Base-by-base conservation (phyloP, 92 coral and sea anemone genomes). In the Bergia sp. region DNA sequence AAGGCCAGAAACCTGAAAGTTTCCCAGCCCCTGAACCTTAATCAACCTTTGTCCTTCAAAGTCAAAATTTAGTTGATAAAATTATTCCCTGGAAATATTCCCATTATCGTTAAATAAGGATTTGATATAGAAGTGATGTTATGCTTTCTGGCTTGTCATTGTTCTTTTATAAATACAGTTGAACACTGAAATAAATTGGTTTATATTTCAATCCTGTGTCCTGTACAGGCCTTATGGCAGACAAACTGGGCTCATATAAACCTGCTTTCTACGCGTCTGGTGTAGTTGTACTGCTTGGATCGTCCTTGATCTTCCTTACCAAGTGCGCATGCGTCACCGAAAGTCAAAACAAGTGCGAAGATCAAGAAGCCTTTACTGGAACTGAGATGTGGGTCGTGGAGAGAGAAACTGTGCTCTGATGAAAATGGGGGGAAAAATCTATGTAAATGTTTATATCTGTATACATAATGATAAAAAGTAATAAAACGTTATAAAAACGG, bases 221-320 rank as follows among this genome's bases (percentile, higher is more conserved):
- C 18, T 42, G 18, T 66, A 16, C 73, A 82, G 86, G 86, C 47
- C 41, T 82, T 20, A 66, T 82, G 61, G 86, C 86, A 40, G 86
- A 82, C 40, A 36, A 82, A 53, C n/a, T 82, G 7, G 86, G 86
- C 7, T 82, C 86, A 0, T 82, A 82, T 23, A 9, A 12, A 3
- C 86, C 86, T 65, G 86, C 86, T 1, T 82, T 82, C 76, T 69
- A 83, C 61, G 65, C 78, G 0, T 83, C 87, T 29, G 87, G 87
- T 15, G 61, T 42, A 8, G 44, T 83, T 45, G 71, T 37, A n/a
- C 3, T 83, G 45, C n/a, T 83, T 0, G 87, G 87, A 12, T 77
- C 87, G 21, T 83, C 79, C 42, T 41, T 49, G 43, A 29, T 69
- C 20, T 73, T 83, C 55, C 79, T 83, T 44, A 71, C 67, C 44